These are phyloP conservation scores for Zaprionus inermis DNA, from an alignment of 1,140 invertebrate genomes.

Conservation along the genomic window DNA sequence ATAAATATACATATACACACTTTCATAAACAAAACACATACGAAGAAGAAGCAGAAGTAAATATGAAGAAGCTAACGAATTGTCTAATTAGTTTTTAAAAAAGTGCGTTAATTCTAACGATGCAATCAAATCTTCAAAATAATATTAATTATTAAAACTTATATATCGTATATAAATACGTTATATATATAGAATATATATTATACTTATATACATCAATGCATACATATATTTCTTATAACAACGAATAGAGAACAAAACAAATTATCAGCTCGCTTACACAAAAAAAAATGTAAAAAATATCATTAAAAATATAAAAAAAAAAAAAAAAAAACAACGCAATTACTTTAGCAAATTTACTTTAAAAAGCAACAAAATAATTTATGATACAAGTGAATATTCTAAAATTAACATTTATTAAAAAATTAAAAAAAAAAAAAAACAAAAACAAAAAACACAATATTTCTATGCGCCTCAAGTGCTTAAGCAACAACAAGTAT, in stretches of 20 bases:
- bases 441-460: slow-evolving; percentile 29
- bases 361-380: slow-evolving; percentile 46
- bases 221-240: slow-evolving; percentile 62
- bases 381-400: slow-evolving; percentile 66
- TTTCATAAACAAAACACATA: slow-evolving; percentile 19
- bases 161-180: slow-evolving; percentile 40
- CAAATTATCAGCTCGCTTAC: slow-evolving; percentile 55
- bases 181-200: slow-evolving; percentile 30
- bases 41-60: slow-evolving; percentile 1
- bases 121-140: slow-evolving; percentile 70
- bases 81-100: slow-evolving; percentile 33
- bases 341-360: slow-evolving; percentile 78
- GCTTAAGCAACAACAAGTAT: slow-evolving; percentile 55
- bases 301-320: slow-evolving; percentile 6
- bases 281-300: not conserved
- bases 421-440: slow-evolving; percentile 32
- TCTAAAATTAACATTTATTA: slow-evolving; percentile 36
- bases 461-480: slow-evolving; percentile 75
- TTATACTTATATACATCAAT: slow-evolving; percentile 23
- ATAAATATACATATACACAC: slow-evolving; percentile 28
- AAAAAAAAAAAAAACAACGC: slow-evolving; percentile 54
- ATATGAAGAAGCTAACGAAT: slow-evolving; percentile 21
- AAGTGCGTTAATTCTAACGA: slow-evolving; percentile 72
- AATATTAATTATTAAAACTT: slow-evolving; percentile 36
- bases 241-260: slow-evolving; percentile 48